Evolutionary conservation across 2,888 invertebrate species (phyloP).

Genomic region (Teleogryllus oceanicus): DNA sequence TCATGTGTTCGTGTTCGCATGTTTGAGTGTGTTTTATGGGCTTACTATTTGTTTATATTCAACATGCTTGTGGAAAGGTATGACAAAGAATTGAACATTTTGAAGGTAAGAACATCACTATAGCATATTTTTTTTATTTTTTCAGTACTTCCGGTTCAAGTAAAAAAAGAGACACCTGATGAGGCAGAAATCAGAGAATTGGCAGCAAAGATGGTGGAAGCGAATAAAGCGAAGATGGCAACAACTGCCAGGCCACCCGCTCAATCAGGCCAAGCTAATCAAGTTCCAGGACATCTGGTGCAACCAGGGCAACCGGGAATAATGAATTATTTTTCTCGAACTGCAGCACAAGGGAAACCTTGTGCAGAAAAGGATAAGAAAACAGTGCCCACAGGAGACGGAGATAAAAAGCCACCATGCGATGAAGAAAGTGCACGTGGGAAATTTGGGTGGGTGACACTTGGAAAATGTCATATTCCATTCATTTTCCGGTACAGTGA

Average conservation of each 20-base stretch:
- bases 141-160: conserved; percentile 45
- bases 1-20: too few relatives aligned
- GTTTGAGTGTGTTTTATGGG: too few relatives aligned
- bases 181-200: conserved; percentile 83
- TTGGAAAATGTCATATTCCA: conserved; percentile 82
- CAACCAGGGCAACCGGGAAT: conserved; percentile 39
- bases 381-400: conserved; percentile 41
- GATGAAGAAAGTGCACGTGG: conserved; percentile 50
- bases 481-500: conserved; percentile 80
- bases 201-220: conserved; percentile 83
- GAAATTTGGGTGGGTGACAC: conserved; percentile 85
- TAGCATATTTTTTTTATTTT: background rate
- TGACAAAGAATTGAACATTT: background rate
- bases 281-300: conserved; percentile 30
- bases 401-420: conserved; percentile 38
- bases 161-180: conserved; percentile 74
- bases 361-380: conserved; percentile 41
- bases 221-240: conserved; percentile 65
- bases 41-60: too few relatives aligned
- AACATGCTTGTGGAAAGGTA: too few relatives aligned
- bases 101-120: background rate
- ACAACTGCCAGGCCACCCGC: conserved; percentile 25
- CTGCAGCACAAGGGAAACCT: background rate
- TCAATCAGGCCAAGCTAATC: conserved; percentile 26
- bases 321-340: conserved; percentile 31